phyloP scores from a whole-genome alignment of 1,140 invertebrate species.

The Cherax quadricarinatus region DNA sequence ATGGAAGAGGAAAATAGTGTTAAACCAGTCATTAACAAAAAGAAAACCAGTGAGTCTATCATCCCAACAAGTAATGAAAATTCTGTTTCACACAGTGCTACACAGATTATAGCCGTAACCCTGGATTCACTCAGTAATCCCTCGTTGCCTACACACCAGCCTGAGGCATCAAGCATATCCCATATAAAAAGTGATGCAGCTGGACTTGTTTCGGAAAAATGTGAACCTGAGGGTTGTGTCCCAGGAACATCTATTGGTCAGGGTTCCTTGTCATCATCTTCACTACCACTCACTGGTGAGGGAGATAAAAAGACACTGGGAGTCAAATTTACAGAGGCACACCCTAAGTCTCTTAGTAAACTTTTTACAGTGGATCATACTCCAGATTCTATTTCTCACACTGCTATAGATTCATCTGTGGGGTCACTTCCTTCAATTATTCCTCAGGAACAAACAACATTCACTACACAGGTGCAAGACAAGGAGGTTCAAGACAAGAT shows the following conservation, averaged over 20 bases:
- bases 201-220: background rate
- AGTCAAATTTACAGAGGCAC: background rate
- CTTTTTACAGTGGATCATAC: background rate
- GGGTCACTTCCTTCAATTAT: background rate
- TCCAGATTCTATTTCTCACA: background rate
- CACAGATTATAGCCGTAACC: background rate
- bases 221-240: background rate
- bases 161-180: background rate
- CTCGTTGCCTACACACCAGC: background rate
- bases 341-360: background rate
- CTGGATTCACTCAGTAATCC: background rate
- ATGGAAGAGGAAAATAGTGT: conserved; percentile 4
- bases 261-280: background rate
- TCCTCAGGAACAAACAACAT: background rate
- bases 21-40: conserved; percentile 10
- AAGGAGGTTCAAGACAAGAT: background rate
- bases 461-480: background rate
- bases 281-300: background rate
- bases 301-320: background rate
- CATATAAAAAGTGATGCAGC: background rate
- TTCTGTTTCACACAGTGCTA: background rate
- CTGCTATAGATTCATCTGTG: background rate
- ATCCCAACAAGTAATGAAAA: background rate
- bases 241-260: background rate
- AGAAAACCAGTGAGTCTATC: background rate